These are phyloP conservation scores for Hyla sarda DNA, from an alignment of 2,113 vertebrate genomes.

Conservation along the genomic window DNA sequence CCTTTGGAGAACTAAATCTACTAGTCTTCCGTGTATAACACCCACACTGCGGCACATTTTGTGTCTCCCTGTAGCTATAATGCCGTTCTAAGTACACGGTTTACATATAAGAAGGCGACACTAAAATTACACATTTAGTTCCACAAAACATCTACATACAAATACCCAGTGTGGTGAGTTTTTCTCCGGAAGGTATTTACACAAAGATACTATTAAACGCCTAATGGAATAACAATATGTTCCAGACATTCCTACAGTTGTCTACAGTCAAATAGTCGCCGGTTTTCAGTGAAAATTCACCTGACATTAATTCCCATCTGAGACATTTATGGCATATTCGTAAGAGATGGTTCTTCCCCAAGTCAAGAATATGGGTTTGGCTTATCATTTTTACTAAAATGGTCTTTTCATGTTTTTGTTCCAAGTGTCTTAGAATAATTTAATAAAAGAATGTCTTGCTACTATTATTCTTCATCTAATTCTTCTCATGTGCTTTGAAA, in stretches of 20 bases:
- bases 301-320: too few relatives aligned
- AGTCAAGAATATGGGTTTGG: too few relatives aligned
- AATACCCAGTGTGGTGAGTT: slow-evolving; percentile 16
- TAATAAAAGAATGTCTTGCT: too few relatives aligned
- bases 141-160: slow-evolving; percentile 28
- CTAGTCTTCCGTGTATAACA: slow-evolving; percentile 41
- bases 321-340: too few relatives aligned
- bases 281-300: too few relatives aligned
- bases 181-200: slow-evolving; percentile 18
- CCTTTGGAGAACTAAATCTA: slow-evolving; percentile 47
- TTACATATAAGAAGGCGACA: slow-evolving; percentile 38
- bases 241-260: background rate
- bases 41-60: slow-evolving; percentile 32
- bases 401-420: too few relatives aligned
- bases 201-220: slow-evolving; percentile 8
- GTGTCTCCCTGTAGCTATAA: slow-evolving; percentile 47
- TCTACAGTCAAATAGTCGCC: background rate
- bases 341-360: too few relatives aligned
- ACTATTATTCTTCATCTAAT: too few relatives aligned
- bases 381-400: too few relatives aligned
- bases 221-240: slow-evolving; percentile 18
- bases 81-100: slow-evolving; percentile 31
- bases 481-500: too few relatives aligned
- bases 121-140: slow-evolving; percentile 55
- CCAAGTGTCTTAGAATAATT: too few relatives aligned